These are phyloP conservation scores for Arrhopalites spinosus DNA, from an alignment of 2,888 invertebrate species.

Conservation along the genomic window DNA sequence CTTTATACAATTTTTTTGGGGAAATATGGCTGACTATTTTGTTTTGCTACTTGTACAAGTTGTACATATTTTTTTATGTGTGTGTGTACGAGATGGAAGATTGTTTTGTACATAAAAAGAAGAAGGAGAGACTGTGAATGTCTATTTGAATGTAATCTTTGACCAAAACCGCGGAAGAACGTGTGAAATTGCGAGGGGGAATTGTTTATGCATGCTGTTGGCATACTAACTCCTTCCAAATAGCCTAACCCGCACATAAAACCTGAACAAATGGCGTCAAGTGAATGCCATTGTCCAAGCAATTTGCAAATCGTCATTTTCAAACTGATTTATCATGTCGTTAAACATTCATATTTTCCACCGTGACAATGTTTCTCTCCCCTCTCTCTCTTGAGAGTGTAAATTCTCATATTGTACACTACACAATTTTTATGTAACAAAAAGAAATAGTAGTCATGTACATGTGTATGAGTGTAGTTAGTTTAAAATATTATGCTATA, in stretches of 20 bases:
- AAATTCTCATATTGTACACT: background rate
- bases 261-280: slow-evolving; percentile 37
- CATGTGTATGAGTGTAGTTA: no score
- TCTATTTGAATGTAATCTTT: slow-evolving; percentile 28
- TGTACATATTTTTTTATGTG: background rate
- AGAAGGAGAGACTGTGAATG: background rate
- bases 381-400: background rate
- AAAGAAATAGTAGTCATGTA: no score
- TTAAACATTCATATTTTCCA: slow-evolving; percentile 35
- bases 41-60: background rate
- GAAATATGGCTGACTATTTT: background rate
- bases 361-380: slow-evolving; percentile 11
- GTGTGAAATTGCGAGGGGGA: slow-evolving; percentile 32
- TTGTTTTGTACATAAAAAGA: background rate
- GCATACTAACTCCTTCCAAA: slow-evolving; percentile 16
- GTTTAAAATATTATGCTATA: no score
- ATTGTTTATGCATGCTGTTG: slow-evolving; percentile 23
- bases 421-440: background rate
- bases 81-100: background rate
- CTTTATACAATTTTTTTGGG: background rate
- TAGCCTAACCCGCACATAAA: slow-evolving; percentile 37
- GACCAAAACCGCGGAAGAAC: slow-evolving; percentile 38
- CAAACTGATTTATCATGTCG: slow-evolving; percentile 36
- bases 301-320: slow-evolving; percentile 44
- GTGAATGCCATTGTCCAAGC: slow-evolving; percentile 41